phyloP scores from a whole-genome alignment of 2,888 invertebrate species.

The Pogonocherus hispidulus region DNA sequence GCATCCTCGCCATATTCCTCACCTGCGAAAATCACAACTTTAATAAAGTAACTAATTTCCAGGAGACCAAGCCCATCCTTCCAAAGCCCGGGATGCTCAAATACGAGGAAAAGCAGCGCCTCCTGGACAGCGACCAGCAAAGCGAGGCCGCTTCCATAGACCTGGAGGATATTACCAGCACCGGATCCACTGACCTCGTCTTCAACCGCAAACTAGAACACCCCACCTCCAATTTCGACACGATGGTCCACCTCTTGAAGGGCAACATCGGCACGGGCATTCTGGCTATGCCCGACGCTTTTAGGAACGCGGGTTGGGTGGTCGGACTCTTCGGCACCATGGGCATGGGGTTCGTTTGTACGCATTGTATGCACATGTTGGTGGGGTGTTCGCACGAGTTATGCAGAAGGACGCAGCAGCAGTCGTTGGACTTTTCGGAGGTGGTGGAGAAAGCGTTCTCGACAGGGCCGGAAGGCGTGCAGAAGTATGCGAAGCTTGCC shows the following conservation, averaged over 20 bases:
- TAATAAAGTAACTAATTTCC: too few relatives aligned
- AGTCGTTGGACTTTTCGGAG: conserved; percentile 82
- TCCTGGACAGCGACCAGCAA: conserved; percentile 70
- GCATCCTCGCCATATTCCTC: too few relatives aligned
- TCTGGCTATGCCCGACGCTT: conserved; percentile 96
- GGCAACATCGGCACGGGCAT: conserved; percentile 88
- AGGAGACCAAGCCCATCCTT: conserved; percentile 40
- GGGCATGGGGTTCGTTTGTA: conserved; percentile 88
- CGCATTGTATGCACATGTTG: conserved; percentile 96
- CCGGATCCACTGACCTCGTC: conserved; percentile 70
- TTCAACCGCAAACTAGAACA: conserved; percentile 80
- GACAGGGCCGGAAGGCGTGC: conserved; percentile 78
- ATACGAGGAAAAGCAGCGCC: conserved; percentile 79
- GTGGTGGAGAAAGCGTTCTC: conserved; percentile 84
- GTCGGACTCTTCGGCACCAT: conserved; percentile 87
- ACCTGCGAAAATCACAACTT: too few relatives aligned
- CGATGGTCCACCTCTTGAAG: conserved; percentile 79
- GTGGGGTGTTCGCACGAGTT: conserved; percentile 84
- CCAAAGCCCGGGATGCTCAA: conserved; percentile 68
- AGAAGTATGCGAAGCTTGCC: conserved; percentile 74
- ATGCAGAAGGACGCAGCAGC: conserved; percentile 77
- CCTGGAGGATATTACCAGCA: conserved; percentile 46
- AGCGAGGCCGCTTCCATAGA: conserved; percentile 55
- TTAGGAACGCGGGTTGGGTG: conserved; percentile 88
- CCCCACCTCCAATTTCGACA: conserved; percentile 86